phyloP scores from a whole-genome alignment of 2,797 vertebrate species.

The Eptatretus atami region DNA sequence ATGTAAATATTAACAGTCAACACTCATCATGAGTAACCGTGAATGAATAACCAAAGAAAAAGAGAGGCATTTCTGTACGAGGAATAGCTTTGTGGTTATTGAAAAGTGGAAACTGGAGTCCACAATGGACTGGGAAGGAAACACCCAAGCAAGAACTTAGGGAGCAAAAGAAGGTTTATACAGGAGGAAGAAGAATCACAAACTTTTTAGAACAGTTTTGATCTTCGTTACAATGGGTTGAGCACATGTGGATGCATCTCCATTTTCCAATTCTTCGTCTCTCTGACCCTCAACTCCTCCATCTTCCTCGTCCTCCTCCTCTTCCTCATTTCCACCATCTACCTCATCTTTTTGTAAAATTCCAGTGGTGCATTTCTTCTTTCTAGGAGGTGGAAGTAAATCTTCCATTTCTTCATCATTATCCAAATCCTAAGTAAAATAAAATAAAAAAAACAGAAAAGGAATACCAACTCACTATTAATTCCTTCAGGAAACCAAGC shows the following conservation, averaged over 20 bases:
- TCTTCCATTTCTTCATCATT: too few species aligned
- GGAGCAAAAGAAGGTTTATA: rapidly evolving
- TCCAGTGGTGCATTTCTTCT: background rate
- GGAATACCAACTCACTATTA: too few species aligned
- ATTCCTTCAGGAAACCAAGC: too few species aligned
- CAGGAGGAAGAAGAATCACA: constrained; percentile 14
- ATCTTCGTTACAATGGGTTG: constrained; percentile 99
- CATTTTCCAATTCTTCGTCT: constrained; percentile 53
- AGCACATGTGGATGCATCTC: constrained; percentile 13
- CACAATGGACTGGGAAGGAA: background rate
- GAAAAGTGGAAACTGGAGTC: too few species aligned
- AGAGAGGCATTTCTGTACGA: too few species aligned
- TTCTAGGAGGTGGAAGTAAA: too few species aligned
- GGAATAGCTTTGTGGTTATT: too few species aligned
- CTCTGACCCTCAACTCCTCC: constrained; percentile 58
- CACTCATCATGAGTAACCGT: too few species aligned
- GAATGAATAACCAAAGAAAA: too few species aligned
- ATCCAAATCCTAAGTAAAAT: too few species aligned
- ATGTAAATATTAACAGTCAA: too few species aligned
- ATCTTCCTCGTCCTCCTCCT: constrained; percentile 48
- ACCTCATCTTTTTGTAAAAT: background rate
- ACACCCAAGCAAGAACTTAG: background rate
- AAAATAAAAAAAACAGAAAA: too few species aligned
- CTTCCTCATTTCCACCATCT: constrained; percentile 17
- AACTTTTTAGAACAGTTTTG: constrained; percentile 97